Base-by-base conservation (phyloP, 2,113 vertebrate genomes). In the Antennarius striatus region DNA sequence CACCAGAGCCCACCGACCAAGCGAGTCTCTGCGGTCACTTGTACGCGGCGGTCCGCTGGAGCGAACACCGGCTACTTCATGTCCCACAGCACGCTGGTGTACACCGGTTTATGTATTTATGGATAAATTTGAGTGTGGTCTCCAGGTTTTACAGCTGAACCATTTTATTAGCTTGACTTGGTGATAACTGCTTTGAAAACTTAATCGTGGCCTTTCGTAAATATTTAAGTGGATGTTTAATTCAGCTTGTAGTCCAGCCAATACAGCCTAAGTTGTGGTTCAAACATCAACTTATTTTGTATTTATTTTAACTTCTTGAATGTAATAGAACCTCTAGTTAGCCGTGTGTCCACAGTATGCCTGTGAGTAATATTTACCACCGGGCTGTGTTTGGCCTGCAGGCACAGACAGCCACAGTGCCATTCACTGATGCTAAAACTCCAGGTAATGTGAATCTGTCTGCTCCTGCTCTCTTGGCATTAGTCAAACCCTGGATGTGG, bases 331-430 rank as follows among this genome's bases (percentile, higher is more conserved):
- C 50, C 5, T 4, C 39, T 17, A 53, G 46, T 15, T 9, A 36
- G 22, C 11, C 40, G 56, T 73, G 77, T 64, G 71, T 50, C 28
- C 49, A 15, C 39, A 4, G 53, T 40, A 42, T 30, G 56, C 67
- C 63, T 63, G 62, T 64, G 70, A 55, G 6, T 59, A 15, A 48
- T 59, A 68, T 74, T 54, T 30, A 59, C 60, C 3, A 56, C 56
- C 55, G 17, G 32, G 55, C 65, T 59, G 65, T 66, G 75, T 80
- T 71, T 85, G 87, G 84, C 83, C 81, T 82, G 80, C n/a, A 77
- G 77, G 73, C 79, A 76, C 2, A 22, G 22, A 57, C 49, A 63
- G 75, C 32, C 73, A 80, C 73, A 52, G 36, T 75, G 68, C 62
- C 73, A 80, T 60, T 70, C 71, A 70, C 3, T 68, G 69, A 77